These are phyloP conservation scores for Spodoptera frugiperda DNA, from an alignment of 1,140 invertebrate species.

Conservation along the genomic window DNA sequence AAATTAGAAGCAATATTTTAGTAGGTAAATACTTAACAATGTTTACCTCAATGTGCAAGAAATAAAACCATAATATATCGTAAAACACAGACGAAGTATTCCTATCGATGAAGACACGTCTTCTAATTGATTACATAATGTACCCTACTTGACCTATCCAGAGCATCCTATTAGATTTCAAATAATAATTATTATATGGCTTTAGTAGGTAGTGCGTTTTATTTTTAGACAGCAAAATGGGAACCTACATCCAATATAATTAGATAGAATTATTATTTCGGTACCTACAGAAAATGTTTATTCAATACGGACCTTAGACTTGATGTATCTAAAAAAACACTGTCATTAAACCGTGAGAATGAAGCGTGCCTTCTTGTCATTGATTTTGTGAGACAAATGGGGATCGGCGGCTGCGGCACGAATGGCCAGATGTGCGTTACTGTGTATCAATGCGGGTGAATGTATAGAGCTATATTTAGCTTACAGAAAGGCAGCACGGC, in stretches of 20 bases:
- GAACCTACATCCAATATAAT: too few species aligned
- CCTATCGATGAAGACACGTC: too few species aligned
- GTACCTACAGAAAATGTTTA: neutral
- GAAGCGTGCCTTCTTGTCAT: constrained; percentile 39
- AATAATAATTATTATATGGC: too few species aligned
- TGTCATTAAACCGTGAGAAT: constrained; percentile 14
- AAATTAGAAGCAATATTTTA: neutral
- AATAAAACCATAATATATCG: too few species aligned
- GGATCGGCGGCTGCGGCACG: constrained; percentile 47
- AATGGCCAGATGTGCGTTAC: constrained; percentile 76
- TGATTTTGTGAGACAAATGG: constrained; percentile 57
- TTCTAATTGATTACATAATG: too few species aligned
- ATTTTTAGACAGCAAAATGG: too few species aligned
- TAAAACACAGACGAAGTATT: too few species aligned
- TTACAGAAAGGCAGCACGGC: constrained; percentile 80
- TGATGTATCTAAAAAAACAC: neutral
- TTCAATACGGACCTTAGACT: neutral
- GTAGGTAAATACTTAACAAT: neutral
- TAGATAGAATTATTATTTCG: too few species aligned
- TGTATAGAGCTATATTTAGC: constrained; percentile 80
- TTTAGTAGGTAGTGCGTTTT: too few species aligned
- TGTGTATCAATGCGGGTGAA: constrained; percentile 66
- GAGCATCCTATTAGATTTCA: too few species aligned
- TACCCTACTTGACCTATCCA: too few species aligned
- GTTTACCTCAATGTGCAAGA: neutral